phyloP scores from a whole-genome alignment of 2,888 invertebrate species.

The Brachypalpus laphriformis region DNA sequence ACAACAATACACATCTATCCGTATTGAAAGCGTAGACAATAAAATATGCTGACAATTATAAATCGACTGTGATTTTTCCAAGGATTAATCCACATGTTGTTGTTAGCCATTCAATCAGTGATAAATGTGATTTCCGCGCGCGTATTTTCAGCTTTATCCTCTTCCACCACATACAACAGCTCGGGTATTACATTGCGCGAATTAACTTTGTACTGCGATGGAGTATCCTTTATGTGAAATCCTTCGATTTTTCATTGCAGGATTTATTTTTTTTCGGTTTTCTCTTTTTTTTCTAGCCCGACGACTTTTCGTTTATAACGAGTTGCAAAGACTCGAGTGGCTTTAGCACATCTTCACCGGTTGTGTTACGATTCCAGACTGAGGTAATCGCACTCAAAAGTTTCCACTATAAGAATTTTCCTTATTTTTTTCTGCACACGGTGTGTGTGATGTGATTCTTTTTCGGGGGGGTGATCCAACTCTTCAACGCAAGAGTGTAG shows the following conservation, averaged over 20 bases:
- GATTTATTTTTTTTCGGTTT: slow-evolving; percentile 6
- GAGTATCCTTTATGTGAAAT: slow-evolving; percentile 5
- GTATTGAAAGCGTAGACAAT: slow-evolving; percentile 75
- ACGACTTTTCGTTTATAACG: slow-evolving; percentile 30
- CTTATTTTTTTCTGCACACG: slow-evolving; percentile 40
- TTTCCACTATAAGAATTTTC: slow-evolving; percentile 75
- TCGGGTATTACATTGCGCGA: slow-evolving; percentile 48
- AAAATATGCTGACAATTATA: slow-evolving; percentile 67
- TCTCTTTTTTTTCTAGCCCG: background rate
- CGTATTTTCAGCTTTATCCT: slow-evolving; percentile 32
- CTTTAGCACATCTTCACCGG: slow-evolving; percentile 80
- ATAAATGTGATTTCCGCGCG: slow-evolving; percentile 61
- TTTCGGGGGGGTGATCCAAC: slow-evolving; percentile 58
- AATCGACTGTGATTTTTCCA: slow-evolving; percentile 65
- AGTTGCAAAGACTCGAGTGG: slow-evolving; percentile 33
- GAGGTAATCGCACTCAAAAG: slow-evolving; percentile 81
- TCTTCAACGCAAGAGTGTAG: slow-evolving; percentile 43
- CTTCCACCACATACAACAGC: slow-evolving; percentile 4
- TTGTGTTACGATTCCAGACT: slow-evolving; percentile 83
- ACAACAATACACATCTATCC: slow-evolving; percentile 59
- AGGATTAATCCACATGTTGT: slow-evolving; percentile 72
- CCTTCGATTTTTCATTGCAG: background rate
- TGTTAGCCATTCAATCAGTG: slow-evolving; percentile 72
- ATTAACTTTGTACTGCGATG: slow-evolving; percentile 2
- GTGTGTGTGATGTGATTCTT: slow-evolving; percentile 40